These are phyloP conservation scores for Ruditapes philippinarum DNA, from an alignment of 1,140 invertebrate genomes.

Conservation along the genomic window DNA sequence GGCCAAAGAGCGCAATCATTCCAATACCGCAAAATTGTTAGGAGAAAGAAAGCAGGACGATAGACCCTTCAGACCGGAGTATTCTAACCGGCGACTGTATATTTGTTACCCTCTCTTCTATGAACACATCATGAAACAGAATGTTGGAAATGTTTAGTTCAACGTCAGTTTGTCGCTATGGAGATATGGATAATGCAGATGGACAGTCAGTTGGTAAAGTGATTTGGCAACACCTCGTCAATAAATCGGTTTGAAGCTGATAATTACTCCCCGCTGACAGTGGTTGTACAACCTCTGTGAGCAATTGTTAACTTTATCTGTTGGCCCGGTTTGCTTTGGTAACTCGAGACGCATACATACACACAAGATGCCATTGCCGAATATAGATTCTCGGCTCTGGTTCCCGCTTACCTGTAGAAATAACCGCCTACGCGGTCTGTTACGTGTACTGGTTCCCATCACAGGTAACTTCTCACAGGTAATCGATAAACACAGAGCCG, in stretches of 20 bases:
- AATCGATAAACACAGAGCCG: slow-evolving; percentile 43
- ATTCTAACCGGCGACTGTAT: background rate
- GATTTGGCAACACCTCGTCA: slow-evolving; percentile 31
- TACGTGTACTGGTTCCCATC: slow-evolving; percentile 31
- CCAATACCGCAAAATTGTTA: slow-evolving; percentile 22
- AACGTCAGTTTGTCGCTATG: background rate
- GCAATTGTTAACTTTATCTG: slow-evolving; percentile 60
- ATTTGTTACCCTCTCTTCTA: background rate
- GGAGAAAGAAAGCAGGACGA: background rate
- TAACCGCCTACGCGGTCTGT: background rate
- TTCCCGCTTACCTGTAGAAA: slow-evolving; percentile 53
- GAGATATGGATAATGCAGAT: slow-evolving; percentile 27
- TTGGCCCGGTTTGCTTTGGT: slow-evolving; percentile 65
- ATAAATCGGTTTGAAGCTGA: slow-evolving; percentile 19
- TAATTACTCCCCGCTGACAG: slow-evolving; percentile 28
- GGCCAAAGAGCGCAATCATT: slow-evolving; percentile 68
- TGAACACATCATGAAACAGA: no score
- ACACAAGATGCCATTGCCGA: slow-evolving; percentile 66
- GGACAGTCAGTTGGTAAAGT: slow-evolving; percentile 21
- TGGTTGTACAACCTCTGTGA: slow-evolving; percentile 34
- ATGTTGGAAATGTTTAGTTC: no score
- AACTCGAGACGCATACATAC: slow-evolving; percentile 59
- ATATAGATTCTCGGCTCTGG: slow-evolving; percentile 65
- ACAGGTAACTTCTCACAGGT: slow-evolving; percentile 32
- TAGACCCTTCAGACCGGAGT: slow-evolving; percentile 1